These are phyloP conservation scores for Macrobrachium rosenbergii DNA, from an alignment of 1,140 invertebrate species.

Conservation along the genomic window DNA sequence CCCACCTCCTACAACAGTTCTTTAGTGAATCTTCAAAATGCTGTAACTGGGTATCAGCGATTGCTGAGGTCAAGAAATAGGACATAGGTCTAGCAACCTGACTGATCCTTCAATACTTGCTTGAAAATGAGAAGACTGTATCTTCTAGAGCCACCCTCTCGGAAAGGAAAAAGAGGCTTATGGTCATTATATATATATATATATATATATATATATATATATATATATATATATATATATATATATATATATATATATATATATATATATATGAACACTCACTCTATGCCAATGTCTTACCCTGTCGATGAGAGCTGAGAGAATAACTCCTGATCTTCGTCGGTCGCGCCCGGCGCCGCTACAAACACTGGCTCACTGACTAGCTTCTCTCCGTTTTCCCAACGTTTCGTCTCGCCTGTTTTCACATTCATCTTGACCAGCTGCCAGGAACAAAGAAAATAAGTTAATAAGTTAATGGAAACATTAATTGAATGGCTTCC, in stretches of 20 bases:
- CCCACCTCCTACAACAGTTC: too few species aligned
- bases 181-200: too few species aligned
- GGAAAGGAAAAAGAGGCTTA: too few species aligned
- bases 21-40: too few species aligned
- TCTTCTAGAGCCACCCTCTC: too few species aligned
- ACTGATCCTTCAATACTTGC: too few species aligned
- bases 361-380: constrained; percentile 70
- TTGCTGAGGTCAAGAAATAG: too few species aligned
- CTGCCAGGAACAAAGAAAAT: not conserved
- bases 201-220: constrained; percentile 4
- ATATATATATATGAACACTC: not conserved
- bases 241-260: not conserved
- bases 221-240: not conserved
- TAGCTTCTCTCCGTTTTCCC: constrained; percentile 26
- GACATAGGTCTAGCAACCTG: too few species aligned
- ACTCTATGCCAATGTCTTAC: not conserved
- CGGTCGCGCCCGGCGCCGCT: constrained; percentile 64
- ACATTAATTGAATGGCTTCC: too few species aligned
- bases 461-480: too few species aligned
- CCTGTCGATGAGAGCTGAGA: constrained; percentile 35
- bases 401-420: constrained; percentile 27
- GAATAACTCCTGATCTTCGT: constrained; percentile 68
- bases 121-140: too few species aligned
- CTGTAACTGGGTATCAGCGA: too few species aligned
- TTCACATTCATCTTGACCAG: constrained; percentile 50